Conservation (phyloP, 2,888 invertebrate genomes). For the Pachydiplax longipennis region DNA sequence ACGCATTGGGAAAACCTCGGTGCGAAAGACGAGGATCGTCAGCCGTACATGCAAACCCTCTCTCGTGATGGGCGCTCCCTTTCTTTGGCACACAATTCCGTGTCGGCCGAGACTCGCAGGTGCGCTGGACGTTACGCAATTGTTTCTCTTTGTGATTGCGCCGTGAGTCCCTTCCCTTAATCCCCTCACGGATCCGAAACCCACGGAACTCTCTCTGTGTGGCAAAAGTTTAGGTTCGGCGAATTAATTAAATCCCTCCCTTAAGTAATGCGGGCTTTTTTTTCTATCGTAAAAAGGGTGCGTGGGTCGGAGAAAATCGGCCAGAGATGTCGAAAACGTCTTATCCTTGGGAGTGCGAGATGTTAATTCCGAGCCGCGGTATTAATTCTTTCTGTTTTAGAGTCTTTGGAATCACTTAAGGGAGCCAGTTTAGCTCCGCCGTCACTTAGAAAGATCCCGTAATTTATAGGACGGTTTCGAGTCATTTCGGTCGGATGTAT, state of each 20-base stretch:
- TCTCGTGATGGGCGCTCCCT: neutral
- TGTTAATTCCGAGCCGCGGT: neutral
- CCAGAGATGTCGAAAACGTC: neutral
- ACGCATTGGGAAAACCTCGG: neutral
- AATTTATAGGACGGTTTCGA: neutral
- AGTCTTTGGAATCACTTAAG: neutral
- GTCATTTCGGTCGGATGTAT: neutral
- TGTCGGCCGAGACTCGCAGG: neutral
- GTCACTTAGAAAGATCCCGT: neutral
- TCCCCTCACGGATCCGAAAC: neutral
- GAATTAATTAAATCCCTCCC: neutral
- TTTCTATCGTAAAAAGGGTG: neutral
- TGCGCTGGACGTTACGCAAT: neutral
- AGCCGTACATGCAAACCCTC: neutral
- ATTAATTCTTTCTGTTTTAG: neutral
- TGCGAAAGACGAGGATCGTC: neutral
- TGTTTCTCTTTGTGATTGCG: neutral
- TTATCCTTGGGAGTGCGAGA: neutral
- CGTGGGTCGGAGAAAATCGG: neutral
- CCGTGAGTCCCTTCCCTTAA: too few relatives aligned
- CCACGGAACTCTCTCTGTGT: neutral
- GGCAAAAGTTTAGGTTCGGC: neutral
- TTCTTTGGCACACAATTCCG: neutral
- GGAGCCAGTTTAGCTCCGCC: neutral
- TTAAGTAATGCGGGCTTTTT: neutral